Evolutionary conservation across 1,140 invertebrate species (phyloP).

Genomic region (Phocides pigmalion): DNA sequence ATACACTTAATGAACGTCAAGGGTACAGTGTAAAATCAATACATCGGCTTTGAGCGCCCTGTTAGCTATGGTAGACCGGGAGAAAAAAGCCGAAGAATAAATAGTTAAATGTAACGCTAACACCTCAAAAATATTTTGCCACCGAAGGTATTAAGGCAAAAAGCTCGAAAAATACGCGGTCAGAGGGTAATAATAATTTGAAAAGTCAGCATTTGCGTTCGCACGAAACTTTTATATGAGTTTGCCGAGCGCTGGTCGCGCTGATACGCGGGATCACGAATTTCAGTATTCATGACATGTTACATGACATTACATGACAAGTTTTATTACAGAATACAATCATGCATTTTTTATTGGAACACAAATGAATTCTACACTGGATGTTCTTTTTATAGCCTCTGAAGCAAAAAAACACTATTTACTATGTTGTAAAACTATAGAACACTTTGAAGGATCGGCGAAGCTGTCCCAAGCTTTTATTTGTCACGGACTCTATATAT

Average conservation of each 20-base stretch:
- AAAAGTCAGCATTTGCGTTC: conserved; percentile 31
- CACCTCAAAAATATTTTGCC: conserved; percentile 10
- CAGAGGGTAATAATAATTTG: conserved; percentile 28
- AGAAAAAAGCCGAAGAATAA: too few species aligned
- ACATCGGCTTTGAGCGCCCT: too few species aligned
- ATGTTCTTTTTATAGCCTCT: too few species aligned
- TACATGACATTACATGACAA: neutral
- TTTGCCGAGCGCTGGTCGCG: conserved; percentile 10
- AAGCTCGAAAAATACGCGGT: conserved; percentile 23
- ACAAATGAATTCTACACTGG: too few species aligned
- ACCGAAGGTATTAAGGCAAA: conserved; percentile 3
- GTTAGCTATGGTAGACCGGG: too few species aligned
- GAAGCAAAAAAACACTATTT: too few species aligned
- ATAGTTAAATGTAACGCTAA: neutral
- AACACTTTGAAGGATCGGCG: too few species aligned
- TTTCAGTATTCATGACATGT: conserved; percentile 21
- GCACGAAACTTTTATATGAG: conserved; percentile 31
- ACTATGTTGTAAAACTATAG: too few species aligned
- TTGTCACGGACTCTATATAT: too few species aligned
- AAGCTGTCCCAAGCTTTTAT: too few species aligned
- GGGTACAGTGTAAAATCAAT: too few species aligned
- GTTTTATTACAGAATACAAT: neutral
- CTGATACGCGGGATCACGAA: conserved; percentile 12
- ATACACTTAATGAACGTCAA: too few species aligned
- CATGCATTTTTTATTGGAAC: neutral